Percentiles rank a stretch among this genome's conserved stretches.
phyloP scores from a whole-genome alignment of 1,140 invertebrate species.

The Hypothenemus hampei region DNA sequence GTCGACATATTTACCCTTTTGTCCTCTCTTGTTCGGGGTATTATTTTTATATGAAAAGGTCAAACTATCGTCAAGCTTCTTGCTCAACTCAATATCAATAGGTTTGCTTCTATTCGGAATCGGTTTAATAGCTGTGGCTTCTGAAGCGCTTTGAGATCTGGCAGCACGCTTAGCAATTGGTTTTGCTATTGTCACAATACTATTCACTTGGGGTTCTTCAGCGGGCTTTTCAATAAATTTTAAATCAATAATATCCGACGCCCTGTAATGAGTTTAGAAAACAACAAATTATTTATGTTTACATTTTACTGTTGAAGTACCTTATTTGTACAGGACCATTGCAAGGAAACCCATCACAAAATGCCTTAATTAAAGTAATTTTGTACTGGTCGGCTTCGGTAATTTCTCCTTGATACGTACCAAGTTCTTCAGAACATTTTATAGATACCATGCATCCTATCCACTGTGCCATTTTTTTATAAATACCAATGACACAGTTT shows the following conservation, averaged over 20 bases:
- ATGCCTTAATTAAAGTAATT: constrained; percentile 71
- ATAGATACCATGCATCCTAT: constrained; percentile 74
- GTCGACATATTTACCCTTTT: constrained; percentile 33
- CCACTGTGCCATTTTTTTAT: constrained; percentile 56
- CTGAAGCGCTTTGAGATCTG: constrained; percentile 48
- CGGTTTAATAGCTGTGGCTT: constrained; percentile 42
- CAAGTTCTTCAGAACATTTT: constrained; percentile 62
- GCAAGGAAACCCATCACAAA: constrained; percentile 73
- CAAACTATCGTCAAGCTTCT: constrained; percentile 23
- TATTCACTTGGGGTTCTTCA: constrained; percentile 39
- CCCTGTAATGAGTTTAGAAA: constrained; percentile 47
- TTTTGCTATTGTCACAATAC: constrained; percentile 52
- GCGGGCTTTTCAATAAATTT: constrained; percentile 55
- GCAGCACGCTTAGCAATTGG: constrained; percentile 52
- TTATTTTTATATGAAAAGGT: constrained; percentile 36
- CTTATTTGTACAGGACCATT: constrained; percentile 31
- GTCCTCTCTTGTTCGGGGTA: constrained; percentile 47
- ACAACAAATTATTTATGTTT: too few species aligned
- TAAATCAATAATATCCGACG: constrained; percentile 55
- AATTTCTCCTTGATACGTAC: constrained; percentile 77
- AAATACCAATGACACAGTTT: constrained; percentile 33
- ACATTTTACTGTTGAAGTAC: constrained; percentile 18
- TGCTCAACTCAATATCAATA: constrained; percentile 38
- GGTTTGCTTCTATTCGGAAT: constrained; percentile 37
- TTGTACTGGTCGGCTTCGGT: constrained; percentile 62